phyloP scores from a whole-genome alignment of 2,888 invertebrate species.

The Folsomia manolachei region DNA sequence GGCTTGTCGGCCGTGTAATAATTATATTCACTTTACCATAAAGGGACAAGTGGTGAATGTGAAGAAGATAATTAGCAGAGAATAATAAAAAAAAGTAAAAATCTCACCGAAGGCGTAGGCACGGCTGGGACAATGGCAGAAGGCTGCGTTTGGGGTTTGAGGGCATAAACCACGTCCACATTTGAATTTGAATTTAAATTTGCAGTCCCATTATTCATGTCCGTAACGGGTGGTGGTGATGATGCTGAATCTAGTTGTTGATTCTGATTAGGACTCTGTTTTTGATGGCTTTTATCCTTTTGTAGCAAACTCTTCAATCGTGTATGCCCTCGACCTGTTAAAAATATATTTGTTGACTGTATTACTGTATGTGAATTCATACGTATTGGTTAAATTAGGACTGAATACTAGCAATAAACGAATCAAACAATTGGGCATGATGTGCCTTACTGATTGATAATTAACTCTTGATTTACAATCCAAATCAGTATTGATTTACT shows the following conservation, averaged over 20 bases:
- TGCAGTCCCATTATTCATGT: not conserved
- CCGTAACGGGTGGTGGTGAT: not conserved
- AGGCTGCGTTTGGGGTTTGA: not conserved
- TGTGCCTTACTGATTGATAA: too few species aligned
- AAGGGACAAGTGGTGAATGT: not conserved
- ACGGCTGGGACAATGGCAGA: too few species aligned
- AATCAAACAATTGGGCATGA: not conserved
- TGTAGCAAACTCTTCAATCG: not conserved
- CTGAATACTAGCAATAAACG: not conserved
- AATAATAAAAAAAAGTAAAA: too few species aligned
- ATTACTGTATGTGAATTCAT: too few species aligned
- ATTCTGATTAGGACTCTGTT: not conserved
- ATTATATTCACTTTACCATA: too few species aligned
- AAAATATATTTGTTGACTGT: not conserved
- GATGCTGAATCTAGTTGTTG: not conserved
- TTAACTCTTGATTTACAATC: too few species aligned
- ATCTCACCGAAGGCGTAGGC: too few species aligned
- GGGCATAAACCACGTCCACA: not conserved
- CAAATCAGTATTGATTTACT: too few species aligned
- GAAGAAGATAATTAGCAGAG: not conserved
- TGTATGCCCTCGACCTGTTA: slow-evolving; percentile 1
- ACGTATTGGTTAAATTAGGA: not conserved
- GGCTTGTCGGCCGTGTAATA: too few species aligned
- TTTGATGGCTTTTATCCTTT: slow-evolving; percentile 3
- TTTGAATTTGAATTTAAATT: not conserved